phyloP scores from a whole-genome alignment of 1,140 invertebrate genomes.

The Tetramorium simillimum region DNA sequence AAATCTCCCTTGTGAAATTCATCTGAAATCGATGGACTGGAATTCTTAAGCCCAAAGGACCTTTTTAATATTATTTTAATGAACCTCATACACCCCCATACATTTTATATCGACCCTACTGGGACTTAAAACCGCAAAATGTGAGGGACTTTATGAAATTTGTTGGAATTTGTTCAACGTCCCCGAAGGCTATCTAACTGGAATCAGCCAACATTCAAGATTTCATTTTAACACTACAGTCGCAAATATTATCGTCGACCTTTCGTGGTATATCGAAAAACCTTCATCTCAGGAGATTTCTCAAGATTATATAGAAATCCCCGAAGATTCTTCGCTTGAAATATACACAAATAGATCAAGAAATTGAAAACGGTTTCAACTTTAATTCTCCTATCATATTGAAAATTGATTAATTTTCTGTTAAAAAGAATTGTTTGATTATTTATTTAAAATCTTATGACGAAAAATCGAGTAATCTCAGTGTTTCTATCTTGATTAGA shows the following conservation, averaged over 20 bases:
- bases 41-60: background rate
- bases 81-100: background rate
- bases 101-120: background rate
- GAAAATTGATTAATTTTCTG: background rate
- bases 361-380: background rate
- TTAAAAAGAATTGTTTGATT: background rate
- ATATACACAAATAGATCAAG: background rate
- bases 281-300: background rate
- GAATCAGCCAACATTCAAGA: background rate
- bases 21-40: background rate
- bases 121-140: background rate
- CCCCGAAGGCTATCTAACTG: background rate
- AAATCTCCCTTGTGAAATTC: background rate
- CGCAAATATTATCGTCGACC: background rate
- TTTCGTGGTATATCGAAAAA: background rate
- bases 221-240: slow-evolving; percentile 2
- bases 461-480: background rate
- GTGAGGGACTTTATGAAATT: background rate
- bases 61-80: background rate
- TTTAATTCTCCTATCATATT: background rate
- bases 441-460: background rate
- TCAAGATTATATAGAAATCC: background rate
- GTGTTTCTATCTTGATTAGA: background rate
- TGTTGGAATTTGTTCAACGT: background rate
- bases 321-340: background rate